Evolutionary conservation across 2,113 vertebrate genomes (phyloP).

Genomic region (western clawed frog (Xenopus tropicalis)): UCB_Xtro_10.0 CM004443.2:56028001-56028500

Average conservation of each 20-base stretch:
- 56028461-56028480: no score
- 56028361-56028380: neutral
- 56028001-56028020: no score
- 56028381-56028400: neutral
- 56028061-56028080: no score
- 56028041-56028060: no score
- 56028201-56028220: constrained; percentile 69
- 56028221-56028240: constrained; percentile 96
- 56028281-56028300: constrained; percentile 2
- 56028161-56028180: no score
- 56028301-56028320: neutral
- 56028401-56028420: neutral
- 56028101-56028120: no score
- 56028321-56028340: neutral
- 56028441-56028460: neutral
- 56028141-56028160: no score
- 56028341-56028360: neutral
- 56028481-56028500: no score
- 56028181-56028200: constrained; percentile 21
- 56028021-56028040: no score
- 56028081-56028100: no score
- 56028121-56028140: no score
- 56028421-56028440: neutral
- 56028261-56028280: constrained; percentile 21
- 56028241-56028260: constrained; percentile 96